Percentiles rank a stretch among this genome's conserved stretches.
Conservation (phyloP, 1,140 invertebrate species). For the Orchestia grillus region DNA sequence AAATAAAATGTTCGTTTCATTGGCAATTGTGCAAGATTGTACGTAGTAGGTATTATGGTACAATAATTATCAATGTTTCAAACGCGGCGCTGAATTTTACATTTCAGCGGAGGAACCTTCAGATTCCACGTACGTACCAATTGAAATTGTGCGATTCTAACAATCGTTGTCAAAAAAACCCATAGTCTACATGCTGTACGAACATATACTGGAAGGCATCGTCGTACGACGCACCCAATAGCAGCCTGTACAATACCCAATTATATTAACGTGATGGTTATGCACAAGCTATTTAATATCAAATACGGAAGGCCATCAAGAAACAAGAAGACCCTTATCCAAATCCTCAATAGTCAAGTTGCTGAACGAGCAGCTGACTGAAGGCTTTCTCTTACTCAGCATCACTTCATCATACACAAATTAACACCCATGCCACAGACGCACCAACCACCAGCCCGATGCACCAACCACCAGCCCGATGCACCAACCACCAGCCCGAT, state of each 20-base stretch:
- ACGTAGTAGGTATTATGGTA: too few relatives aligned
- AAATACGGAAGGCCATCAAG: background rate
- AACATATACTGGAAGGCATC: background rate
- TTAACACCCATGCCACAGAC: too few relatives aligned
- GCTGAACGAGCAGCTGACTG: background rate
- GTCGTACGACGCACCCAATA: background rate
- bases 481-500: too few relatives aligned
- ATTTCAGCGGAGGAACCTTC: too few relatives aligned
- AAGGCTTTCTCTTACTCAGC: background rate
- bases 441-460: too few relatives aligned
- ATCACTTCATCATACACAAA: too few relatives aligned
- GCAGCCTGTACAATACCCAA: background rate
- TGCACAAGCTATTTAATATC: background rate
- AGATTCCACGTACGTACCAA: background rate
- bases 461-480: too few relatives aligned
- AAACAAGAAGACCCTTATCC: background rate
- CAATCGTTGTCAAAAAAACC: background rate
- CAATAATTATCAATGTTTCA: too few relatives aligned
- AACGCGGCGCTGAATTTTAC: too few relatives aligned
- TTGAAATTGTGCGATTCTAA: background rate
- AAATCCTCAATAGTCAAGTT: background rate
- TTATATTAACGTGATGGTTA: background rate
- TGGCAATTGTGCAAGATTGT: too few relatives aligned
- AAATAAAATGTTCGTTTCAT: too few relatives aligned
- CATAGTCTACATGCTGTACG: background rate